Evolutionary conservation across 1,140 invertebrate genomes (phyloP).

Genomic region (Trichonephila inaurata): DNA sequence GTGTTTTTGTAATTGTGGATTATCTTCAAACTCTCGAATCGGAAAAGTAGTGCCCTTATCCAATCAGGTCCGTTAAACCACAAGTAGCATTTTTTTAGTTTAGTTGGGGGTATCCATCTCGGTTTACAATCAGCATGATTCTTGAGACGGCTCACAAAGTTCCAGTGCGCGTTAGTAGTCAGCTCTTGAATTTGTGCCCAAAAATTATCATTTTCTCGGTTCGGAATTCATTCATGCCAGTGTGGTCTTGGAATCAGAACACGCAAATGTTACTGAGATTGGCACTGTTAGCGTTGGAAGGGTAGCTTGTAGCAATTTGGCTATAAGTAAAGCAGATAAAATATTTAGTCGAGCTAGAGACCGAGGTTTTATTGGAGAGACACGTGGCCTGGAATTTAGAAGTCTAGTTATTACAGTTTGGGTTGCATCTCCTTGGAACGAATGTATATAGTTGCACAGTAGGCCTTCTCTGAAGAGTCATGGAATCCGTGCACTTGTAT

Average conservation of each 20-base stretch:
- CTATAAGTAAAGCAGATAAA: conserved; percentile 50
- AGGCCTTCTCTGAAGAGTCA: too few relatives aligned
- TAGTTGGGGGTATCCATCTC: conserved; percentile 15
- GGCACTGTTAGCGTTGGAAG: too few relatives aligned
- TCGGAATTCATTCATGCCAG: conserved; percentile 80
- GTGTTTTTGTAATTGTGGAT: too few relatives aligned
- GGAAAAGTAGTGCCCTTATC: too few relatives aligned
- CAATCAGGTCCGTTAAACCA: too few relatives aligned
- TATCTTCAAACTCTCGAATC: too few relatives aligned
- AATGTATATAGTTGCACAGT: too few relatives aligned
- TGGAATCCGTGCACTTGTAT: conserved; percentile 65
- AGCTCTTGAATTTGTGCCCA: conserved; percentile 55
- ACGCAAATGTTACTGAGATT: conserved; percentile 59
- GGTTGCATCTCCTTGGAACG: background rate
- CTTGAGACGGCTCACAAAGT: too few relatives aligned
- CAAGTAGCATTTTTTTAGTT: conserved; percentile 22
- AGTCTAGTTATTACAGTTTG: conserved; percentile 48
- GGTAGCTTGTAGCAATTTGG: conserved; percentile 22
- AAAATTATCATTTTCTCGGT: conserved; percentile 77
- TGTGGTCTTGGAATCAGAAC: conserved; percentile 79
- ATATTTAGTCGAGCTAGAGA: conserved; percentile 76
- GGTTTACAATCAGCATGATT: too few relatives aligned
- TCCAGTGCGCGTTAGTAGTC: too few relatives aligned
- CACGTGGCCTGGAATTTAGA: too few relatives aligned
- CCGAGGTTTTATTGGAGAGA: too few relatives aligned